These are phyloP conservation scores for Heteromurus nitidus DNA, from an alignment of 2,888 invertebrate species.

Conservation along the genomic window DNA sequence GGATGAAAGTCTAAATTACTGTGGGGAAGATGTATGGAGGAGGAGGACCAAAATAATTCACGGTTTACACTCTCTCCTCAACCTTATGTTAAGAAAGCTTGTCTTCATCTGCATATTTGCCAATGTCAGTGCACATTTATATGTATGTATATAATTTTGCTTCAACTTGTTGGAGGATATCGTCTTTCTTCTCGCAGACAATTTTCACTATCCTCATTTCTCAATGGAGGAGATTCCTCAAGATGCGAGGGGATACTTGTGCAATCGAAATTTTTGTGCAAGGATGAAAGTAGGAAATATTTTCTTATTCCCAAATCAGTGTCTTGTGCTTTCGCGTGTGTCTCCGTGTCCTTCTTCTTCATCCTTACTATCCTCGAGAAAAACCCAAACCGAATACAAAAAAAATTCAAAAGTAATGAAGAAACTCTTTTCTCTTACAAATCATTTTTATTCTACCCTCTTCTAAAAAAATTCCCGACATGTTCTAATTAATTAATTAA, in stretches of 20 bases:
- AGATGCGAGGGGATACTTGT: too few species aligned
- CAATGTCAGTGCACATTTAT: too few species aligned
- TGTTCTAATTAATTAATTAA: too few species aligned
- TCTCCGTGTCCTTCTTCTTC: slow-evolving; percentile 8
- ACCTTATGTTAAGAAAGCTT: too few species aligned
- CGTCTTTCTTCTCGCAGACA: not conserved
- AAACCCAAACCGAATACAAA: not conserved
- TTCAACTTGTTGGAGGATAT: not conserved
- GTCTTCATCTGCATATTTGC: too few species aligned
- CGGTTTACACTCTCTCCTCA: not conserved
- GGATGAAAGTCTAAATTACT: too few species aligned
- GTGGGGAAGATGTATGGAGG: slow-evolving; percentile 9
- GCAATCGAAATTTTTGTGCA: too few species aligned
- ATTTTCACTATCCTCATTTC: not conserved
- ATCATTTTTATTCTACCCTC: too few species aligned
- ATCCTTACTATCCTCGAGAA: too few species aligned
- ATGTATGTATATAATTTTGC: not conserved
- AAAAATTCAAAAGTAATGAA: too few species aligned
- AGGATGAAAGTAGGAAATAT: not conserved
- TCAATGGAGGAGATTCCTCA: slow-evolving; percentile 7
- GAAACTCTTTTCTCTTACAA: too few species aligned
- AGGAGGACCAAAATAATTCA: slow-evolving; percentile 23
- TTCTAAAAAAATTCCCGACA: too few species aligned
- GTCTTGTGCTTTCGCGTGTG: slow-evolving; percentile 19
- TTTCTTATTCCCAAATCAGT: not conserved